Conservation (phyloP, 2,888 invertebrate genomes). For the Cordilura impudica region DNA sequence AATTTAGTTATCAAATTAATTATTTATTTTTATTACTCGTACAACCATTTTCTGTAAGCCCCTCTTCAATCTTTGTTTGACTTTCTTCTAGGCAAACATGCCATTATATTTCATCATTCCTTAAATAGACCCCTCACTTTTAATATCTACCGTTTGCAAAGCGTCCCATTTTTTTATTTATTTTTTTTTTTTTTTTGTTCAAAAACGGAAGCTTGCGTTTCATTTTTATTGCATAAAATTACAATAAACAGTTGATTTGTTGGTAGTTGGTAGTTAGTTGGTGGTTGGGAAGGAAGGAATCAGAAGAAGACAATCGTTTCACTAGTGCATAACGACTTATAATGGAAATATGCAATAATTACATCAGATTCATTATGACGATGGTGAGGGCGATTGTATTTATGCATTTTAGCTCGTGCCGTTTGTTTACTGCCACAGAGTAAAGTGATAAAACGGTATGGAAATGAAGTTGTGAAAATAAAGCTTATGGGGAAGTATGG, state of each 20-base stretch:
- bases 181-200: conserved; percentile 4
- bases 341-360: conserved; percentile 14
- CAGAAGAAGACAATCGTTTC: conserved; percentile 37
- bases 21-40: too few species aligned
- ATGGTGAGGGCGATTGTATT: conserved; percentile 19
- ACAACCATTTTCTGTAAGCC: background rate
- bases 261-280: conserved; percentile 17
- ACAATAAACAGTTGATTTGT: conserved; percentile 14
- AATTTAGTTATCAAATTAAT: background rate
- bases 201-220: conserved; percentile 43
- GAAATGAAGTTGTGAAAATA: background rate
- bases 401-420: conserved; percentile 37
- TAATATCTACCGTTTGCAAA: background rate
- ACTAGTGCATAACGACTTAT: conserved; percentile 48
- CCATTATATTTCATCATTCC: background rate
- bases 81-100: background rate
- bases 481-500: conserved; percentile 34
- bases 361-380: conserved; percentile 3
- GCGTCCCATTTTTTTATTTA: background rate
- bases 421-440: background rate
- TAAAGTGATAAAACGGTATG: background rate
- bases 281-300: background rate
- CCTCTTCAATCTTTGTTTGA: background rate
- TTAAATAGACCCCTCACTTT: background rate
- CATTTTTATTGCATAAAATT: conserved; percentile 13